Percentiles rank a stretch among this genome's conserved stretches.
These are phyloP conservation scores for Acanthopleura granulata DNA, from an alignment of 2,888 invertebrate genomes.

Conservation along the genomic window DNA sequence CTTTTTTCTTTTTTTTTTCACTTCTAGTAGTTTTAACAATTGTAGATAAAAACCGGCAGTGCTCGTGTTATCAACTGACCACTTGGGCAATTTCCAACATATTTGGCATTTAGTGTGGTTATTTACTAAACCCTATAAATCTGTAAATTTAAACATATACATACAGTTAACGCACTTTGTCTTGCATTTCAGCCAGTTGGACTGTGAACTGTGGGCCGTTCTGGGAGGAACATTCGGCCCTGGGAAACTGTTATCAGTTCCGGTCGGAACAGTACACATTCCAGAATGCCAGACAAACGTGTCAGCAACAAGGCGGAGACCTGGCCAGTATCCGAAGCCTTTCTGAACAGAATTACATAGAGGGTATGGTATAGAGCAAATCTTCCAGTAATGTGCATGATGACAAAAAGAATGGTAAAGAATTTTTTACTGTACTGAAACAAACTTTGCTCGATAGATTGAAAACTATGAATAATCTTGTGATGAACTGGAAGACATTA, in stretches of 20 bases:
- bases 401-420: neutral
- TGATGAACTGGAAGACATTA: no score
- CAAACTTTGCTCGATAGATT: no score
- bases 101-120: no score
- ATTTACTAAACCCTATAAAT: no score
- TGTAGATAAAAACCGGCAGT: no score
- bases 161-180: neutral
- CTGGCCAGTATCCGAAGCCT: conserved; percentile 41
- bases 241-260: conserved; percentile 43
- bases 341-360: conserved; percentile 44
- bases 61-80: no score
- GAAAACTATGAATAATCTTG: no score
- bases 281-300: conserved; percentile 40
- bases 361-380: conserved; percentile 33
- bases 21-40: no score
- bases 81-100: no score
- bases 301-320: conserved; percentile 40
- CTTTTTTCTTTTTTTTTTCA: no score
- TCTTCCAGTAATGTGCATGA: neutral
- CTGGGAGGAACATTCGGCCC: conserved; percentile 43
- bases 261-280: conserved; percentile 36
- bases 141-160: no score
- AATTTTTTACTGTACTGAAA: no score
- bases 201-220: conserved; percentile 44
- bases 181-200: conserved; percentile 35